Evolutionary conservation across 2,797 vertebrate species (phyloP).

Genomic region (Epinephelus awoara): DNA sequence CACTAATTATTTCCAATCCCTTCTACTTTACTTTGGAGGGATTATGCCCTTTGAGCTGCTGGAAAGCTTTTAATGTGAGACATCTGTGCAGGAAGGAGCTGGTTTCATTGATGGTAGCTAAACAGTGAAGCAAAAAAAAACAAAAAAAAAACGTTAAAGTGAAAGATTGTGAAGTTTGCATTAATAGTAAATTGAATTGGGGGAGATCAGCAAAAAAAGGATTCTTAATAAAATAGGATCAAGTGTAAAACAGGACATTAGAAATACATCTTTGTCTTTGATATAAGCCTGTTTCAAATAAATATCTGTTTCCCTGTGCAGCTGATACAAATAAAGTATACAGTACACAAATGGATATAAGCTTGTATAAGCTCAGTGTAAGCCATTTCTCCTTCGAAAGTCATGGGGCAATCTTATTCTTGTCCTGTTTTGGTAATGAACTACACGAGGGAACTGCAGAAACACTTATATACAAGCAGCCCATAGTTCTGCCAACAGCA

Average conservation of each 20-base stretch:
- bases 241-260: neutral
- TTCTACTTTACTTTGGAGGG: too few relatives aligned
- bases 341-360: neutral
- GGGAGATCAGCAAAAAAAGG: neutral
- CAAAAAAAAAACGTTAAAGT: neutral
- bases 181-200: neutral
- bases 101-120: neutral
- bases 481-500: neutral
- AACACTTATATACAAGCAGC: too few relatives aligned
- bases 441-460: too few relatives aligned
- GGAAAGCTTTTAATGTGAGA: too few relatives aligned
- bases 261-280: neutral
- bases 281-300: neutral
- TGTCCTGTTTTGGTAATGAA: neutral
- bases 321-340: too few relatives aligned
- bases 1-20: too few relatives aligned
- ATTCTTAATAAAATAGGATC: neutral
- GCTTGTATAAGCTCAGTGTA: neutral
- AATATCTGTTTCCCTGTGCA: neutral
- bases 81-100: neutral
- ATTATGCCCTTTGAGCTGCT: too few relatives aligned
- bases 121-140: neutral
- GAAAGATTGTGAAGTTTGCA: neutral
- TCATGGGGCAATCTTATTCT: neutral
- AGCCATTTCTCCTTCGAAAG: neutral